Conservation (phyloP, 2,113 vertebrate genomes). For the Halichoerus grypus region DNA sequence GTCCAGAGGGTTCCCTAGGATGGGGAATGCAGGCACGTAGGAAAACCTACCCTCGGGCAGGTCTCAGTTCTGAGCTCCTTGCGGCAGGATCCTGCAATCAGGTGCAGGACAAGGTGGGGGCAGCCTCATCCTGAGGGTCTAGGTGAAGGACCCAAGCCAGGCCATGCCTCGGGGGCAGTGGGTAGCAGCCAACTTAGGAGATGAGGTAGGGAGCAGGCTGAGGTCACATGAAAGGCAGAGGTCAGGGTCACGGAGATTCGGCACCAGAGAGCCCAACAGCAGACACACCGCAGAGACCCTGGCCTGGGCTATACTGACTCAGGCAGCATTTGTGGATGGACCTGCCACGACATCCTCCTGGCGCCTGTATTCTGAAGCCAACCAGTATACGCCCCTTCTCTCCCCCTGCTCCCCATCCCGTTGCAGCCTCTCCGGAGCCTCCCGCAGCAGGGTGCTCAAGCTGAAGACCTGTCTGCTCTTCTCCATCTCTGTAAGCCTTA, state of each 20-base stretch:
- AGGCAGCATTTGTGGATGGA: neutral
- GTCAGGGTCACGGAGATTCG: neutral
- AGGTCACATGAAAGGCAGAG: neutral
- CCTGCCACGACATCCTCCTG: neutral
- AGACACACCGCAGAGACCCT: neutral
- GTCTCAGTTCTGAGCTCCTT: neutral
- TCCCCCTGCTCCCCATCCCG: neutral
- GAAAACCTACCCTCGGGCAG: neutral
- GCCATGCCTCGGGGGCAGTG: neutral
- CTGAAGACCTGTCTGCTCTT: neutral
- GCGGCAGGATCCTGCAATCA: neutral
- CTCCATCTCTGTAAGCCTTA: neutral
- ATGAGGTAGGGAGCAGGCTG: neutral
- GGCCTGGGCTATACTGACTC: accelerated
- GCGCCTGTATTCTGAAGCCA: neutral
- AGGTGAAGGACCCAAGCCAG: neutral
- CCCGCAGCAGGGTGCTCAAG: neutral
- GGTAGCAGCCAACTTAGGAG: neutral
- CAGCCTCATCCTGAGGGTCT: neutral
- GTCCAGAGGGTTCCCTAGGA: neutral
- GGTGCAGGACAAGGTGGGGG: neutral
- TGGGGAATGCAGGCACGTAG: neutral
- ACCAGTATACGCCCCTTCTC: neutral
- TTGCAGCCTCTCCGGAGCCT: neutral
- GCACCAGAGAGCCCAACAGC: neutral